Evolutionary conservation across 2,797 vertebrate species (phyloP).

Genomic region (Dromococcyx pavoninus): DNA sequence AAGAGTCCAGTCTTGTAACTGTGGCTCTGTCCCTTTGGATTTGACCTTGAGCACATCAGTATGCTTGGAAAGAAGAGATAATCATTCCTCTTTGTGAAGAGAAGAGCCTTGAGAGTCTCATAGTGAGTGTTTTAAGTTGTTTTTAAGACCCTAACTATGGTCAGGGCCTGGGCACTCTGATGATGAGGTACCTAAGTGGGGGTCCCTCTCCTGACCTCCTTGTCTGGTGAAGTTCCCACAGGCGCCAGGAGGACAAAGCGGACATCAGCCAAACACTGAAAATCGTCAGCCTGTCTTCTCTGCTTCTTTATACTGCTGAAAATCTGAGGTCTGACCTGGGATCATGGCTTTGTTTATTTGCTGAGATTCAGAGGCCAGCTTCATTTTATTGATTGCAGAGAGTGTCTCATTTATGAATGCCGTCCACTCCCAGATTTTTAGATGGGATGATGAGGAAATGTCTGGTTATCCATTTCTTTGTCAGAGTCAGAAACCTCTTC

Average conservation of each 20-base stretch:
- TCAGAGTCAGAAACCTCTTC: constrained; percentile 73
- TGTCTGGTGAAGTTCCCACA: background rate
- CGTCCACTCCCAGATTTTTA: background rate
- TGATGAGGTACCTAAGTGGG: background rate
- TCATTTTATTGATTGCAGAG: background rate
- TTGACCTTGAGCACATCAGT: background rate
- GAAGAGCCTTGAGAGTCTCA: background rate
- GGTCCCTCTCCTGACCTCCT: background rate
- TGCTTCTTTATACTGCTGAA: background rate
- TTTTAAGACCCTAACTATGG: background rate
- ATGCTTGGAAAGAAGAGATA: background rate
- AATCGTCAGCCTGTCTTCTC: background rate
- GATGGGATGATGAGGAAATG: constrained; percentile 67
- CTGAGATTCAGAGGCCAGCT: constrained; percentile 1
- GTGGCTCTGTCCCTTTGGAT: background rate
- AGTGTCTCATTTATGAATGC: constrained; percentile 6
- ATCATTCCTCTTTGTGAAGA: background rate
- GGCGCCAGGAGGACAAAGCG: background rate
- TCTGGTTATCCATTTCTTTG: constrained; percentile 73
- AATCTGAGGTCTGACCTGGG: background rate
- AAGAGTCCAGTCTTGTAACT: background rate
- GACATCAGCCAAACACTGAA: background rate
- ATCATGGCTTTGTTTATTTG: background rate
- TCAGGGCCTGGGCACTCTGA: background rate
- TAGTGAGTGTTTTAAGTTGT: background rate